Conservation (phyloP, 2,113 vertebrate species). For the Oryzias woworae region DNA sequence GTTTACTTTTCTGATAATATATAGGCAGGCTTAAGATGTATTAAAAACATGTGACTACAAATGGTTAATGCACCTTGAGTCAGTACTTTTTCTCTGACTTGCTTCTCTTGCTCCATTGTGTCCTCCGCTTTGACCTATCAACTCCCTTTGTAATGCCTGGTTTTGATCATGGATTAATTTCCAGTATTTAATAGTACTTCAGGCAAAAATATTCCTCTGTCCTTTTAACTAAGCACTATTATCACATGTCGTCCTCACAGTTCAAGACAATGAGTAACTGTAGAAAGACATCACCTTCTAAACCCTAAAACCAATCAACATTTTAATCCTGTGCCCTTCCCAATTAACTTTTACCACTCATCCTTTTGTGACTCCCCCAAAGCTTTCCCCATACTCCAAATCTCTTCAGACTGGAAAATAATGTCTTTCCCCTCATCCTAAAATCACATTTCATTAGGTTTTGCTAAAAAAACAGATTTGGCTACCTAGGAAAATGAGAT, state of each 20-base stretch:
- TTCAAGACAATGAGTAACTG: conserved; percentile 58
- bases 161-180: conserved; percentile 13
- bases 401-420: conserved; percentile 51
- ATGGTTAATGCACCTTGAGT: no score
- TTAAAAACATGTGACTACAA: no score
- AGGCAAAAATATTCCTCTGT: conserved; percentile 17
- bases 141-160: conserved; percentile 7
- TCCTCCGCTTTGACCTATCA: conserved; percentile 3
- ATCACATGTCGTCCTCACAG: conserved; percentile 44
- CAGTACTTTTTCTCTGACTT: background rate
- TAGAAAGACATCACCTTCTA: conserved; percentile 48
- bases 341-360: conserved; percentile 65
- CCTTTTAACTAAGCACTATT: conserved; percentile 38
- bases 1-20: no score
- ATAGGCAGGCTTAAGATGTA: no score
- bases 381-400: conserved; percentile 45
- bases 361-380: conserved; percentile 43
- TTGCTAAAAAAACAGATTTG: conserved; percentile 18
- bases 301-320: conserved; percentile 64
- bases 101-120: background rate
- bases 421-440: conserved; percentile 38
- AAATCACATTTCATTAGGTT: conserved; percentile 49
- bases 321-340: conserved; percentile 59
- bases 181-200: background rate
- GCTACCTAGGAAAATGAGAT: background rate